These are phyloP conservation scores for Drosophila ustulata DNA, from an alignment of 2,888 invertebrate species.

Conservation along the genomic window DNA sequence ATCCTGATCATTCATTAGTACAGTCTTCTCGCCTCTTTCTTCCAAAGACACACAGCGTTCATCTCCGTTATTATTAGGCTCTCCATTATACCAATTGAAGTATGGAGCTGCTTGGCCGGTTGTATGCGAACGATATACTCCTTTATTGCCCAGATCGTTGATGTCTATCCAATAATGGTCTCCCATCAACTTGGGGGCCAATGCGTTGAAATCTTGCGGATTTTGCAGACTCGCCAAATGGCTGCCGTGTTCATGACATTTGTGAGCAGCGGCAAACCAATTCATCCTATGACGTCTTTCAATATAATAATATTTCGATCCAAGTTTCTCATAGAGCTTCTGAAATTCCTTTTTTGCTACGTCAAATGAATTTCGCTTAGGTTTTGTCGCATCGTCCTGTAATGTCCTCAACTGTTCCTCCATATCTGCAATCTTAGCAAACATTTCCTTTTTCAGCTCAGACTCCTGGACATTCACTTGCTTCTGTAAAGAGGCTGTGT, in stretches of 20 bases:
- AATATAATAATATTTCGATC: slow-evolving; percentile 12
- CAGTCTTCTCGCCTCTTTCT: not conserved
- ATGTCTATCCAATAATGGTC: slow-evolving; percentile 10
- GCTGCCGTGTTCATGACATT: not conserved
- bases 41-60: slow-evolving; percentile 6
- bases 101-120: not conserved
- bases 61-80: not conserved
- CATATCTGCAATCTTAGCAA: not conserved
- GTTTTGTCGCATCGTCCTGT: not conserved
- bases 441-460: too few relatives aligned
- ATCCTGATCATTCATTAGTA: slow-evolving; percentile 3
- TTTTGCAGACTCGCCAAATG: slow-evolving; percentile 8
- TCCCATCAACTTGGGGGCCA: not conserved
- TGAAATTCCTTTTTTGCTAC: not conserved
- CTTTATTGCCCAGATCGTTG: slow-evolving; percentile 2
- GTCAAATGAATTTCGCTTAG: not conserved
- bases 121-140: slow-evolving; percentile 4
- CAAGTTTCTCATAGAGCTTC: slow-evolving; percentile 2
- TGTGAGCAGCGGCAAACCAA: slow-evolving; percentile 10
- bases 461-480: not conserved
- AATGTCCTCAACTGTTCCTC: not conserved
- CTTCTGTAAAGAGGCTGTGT: slow-evolving; percentile 5
- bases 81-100: slow-evolving; percentile 7
- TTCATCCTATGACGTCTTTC: not conserved
- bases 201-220: not conserved